Percentiles rank a stretch among this genome's conserved stretches.
phyloP scores from a whole-genome alignment of 2,888 invertebrate genomes.

The Teleogryllus oceanicus region DNA sequence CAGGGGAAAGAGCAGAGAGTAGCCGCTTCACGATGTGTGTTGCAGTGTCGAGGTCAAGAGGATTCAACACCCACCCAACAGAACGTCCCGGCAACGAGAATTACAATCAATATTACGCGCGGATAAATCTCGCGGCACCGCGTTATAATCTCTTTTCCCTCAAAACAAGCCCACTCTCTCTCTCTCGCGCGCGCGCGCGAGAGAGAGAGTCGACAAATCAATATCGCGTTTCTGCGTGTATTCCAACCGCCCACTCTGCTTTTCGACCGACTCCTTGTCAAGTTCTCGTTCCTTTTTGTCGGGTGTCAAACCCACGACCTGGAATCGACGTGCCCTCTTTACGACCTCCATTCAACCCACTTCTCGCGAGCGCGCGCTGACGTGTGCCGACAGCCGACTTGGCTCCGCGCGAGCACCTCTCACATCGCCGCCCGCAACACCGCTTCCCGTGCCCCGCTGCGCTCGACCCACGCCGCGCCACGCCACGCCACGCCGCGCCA shows the following conservation, averaged over 20 bases:
- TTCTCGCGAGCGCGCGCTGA: neutral
- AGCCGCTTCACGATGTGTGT: neutral
- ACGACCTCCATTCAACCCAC: constrained; percentile 18
- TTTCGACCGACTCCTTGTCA: neutral
- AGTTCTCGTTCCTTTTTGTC: neutral
- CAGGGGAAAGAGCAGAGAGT: neutral
- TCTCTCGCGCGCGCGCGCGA: neutral
- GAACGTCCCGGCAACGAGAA: neutral
- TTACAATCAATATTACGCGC: neutral
- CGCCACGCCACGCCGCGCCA: neutral
- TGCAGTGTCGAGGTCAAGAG: neutral
- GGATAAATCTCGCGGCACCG: neutral
- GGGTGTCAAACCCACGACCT: constrained; percentile 6
- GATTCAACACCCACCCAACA: neutral
- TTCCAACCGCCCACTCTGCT: neutral
- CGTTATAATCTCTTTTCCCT: neutral
- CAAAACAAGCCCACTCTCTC: neutral
- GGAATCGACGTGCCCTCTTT: constrained; percentile 18
- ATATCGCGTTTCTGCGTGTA: constrained; percentile 5
- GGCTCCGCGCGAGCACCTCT: neutral
- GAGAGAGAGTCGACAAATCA: constrained; percentile 8
- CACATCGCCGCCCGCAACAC: neutral
- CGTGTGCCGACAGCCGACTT: neutral
- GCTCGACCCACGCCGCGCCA: neutral
- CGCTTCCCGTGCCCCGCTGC: neutral